Percentiles rank a stretch among this genome's conserved stretches.
phyloP scores from a whole-genome alignment of 2,797 vertebrate genomes.

The Aldrovandia affinis region DNA sequence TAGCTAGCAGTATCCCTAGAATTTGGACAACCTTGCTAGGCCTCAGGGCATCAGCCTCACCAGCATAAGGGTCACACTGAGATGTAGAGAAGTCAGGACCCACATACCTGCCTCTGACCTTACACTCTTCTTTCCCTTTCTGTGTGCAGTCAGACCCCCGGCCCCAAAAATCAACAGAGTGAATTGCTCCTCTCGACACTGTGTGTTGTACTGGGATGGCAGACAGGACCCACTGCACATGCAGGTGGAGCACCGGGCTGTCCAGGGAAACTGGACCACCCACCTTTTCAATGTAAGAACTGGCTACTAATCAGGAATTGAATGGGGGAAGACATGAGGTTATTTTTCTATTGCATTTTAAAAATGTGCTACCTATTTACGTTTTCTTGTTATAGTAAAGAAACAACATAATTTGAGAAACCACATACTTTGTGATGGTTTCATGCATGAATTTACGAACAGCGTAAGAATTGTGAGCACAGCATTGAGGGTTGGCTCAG shows the following conservation, averaged over 20 bases:
- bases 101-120: background rate
- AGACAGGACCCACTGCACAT: conserved; percentile 47
- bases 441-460: background rate
- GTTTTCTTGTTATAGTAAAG: background rate
- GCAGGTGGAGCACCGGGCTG: conserved; percentile 70
- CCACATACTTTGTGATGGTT: background rate
- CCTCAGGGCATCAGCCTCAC: background rate
- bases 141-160: conserved; percentile 75
- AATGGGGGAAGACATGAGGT: background rate
- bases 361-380: background rate
- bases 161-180: conserved; percentile 65
- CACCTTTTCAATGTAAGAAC: conserved; percentile 52
- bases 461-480: background rate
- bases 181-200: conserved; percentile 64
- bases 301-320: background rate
- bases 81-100: background rate
- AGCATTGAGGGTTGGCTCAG: background rate
- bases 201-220: conserved; percentile 62
- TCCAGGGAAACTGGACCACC: conserved; percentile 31
- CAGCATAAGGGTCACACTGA: background rate
- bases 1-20: background rate
- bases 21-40: background rate
- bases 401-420: too few relatives aligned
- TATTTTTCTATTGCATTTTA: background rate
- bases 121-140: conserved; percentile 18